Evolutionary conservation across 2,888 invertebrate species (phyloP).

Genomic region (Drosophila subquinaria): DNA sequence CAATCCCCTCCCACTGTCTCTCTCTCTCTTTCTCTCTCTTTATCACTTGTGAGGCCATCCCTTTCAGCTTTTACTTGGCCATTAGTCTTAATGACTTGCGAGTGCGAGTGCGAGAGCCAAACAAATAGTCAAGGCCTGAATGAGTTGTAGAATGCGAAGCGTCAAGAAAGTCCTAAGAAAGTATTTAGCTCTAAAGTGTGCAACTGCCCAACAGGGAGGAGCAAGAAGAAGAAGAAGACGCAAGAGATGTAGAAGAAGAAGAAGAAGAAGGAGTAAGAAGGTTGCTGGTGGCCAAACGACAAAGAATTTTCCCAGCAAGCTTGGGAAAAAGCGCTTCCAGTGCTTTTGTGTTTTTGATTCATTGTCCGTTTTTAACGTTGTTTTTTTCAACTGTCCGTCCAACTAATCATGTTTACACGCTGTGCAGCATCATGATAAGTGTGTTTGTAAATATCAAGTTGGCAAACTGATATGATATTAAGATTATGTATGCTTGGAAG

Average conservation of each 20-base stretch:
- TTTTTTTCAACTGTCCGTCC: constrained; percentile 16
- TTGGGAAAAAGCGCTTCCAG: constrained; percentile 22
- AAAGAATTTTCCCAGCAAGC: constrained; percentile 11
- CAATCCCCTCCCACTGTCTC: background rate
- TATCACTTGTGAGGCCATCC: constrained; percentile 8
- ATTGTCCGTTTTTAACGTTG: constrained; percentile 51
- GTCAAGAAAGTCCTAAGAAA: constrained; percentile 63
- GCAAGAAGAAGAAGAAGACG: background rate
- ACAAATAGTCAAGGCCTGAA: constrained; percentile 49
- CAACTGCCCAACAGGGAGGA: background rate
- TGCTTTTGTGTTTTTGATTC: constrained; percentile 45
- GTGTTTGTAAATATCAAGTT: too few relatives aligned
- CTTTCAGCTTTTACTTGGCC: constrained; percentile 67
- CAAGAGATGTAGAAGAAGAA: background rate
- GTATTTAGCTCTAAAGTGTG: constrained; percentile 45
- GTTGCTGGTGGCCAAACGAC: background rate
- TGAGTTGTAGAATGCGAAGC: constrained; percentile 50
- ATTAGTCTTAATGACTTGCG: constrained; percentile 80
- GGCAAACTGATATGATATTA: too few relatives aligned
- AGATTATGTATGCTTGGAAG: too few relatives aligned
- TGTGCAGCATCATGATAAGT: constrained; percentile 6
- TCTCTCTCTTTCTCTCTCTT: background rate
- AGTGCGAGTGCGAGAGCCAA: constrained; percentile 15
- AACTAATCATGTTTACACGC: constrained; percentile 40
- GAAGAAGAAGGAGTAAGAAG: background rate